Evolutionary conservation across 2,888 invertebrate genomes (phyloP), one percentile per base, ranked within the genome.

Genomic region (Sarcophaga caerulescens): DNA sequence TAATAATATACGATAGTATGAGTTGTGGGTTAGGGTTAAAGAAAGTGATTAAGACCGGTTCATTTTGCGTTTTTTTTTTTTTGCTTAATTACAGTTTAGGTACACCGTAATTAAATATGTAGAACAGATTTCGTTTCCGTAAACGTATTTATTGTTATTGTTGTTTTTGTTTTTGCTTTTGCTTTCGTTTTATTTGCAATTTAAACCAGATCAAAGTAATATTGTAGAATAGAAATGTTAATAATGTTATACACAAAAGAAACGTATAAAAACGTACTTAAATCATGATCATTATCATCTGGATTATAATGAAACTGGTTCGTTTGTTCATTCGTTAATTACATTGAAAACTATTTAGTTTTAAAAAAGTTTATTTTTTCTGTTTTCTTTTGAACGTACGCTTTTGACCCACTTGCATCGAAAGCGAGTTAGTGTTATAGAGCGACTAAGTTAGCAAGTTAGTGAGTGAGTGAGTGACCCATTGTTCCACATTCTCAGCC

Each of bases 301-400:
- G 35, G 35, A 35, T 35, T 44, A 78, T 59, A 45, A 77, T 19
- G 17, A 66, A 79, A 71, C 79, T 57, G 57, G 71, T 79, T 68
- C 14, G 45, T 45, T 52, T 12, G 19, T 25, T 8, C 12, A 45
- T 57, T 8, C 12, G 66, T 57, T 52, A 17, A 35, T 11, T 47
- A n/a, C 23, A 17, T n/a, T 23, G 23, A 66, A 78, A 60, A 10
- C 14, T 8, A n/a, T n/a, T n/a, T n/a, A 19, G 25, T 3, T 59
- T 44, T 25, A 76, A 76, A 59, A 57, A 76, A 17, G 44, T 75
- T 75, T 57, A 66, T 35, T 21, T 76, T 44, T 76, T 35, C 35
- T 47, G 11, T 44, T n/a, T 19, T 2, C 35, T 8, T 35, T 35
- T 35, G 35, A 35, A 35, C 1, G 12, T 35, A 59, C 17, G 21